A percentile compares a stretch with the other conserved stretches of the same genome.
Conservation (phyloP, 2,797 vertebrate species). For the Antennarius maculatus region DNA sequence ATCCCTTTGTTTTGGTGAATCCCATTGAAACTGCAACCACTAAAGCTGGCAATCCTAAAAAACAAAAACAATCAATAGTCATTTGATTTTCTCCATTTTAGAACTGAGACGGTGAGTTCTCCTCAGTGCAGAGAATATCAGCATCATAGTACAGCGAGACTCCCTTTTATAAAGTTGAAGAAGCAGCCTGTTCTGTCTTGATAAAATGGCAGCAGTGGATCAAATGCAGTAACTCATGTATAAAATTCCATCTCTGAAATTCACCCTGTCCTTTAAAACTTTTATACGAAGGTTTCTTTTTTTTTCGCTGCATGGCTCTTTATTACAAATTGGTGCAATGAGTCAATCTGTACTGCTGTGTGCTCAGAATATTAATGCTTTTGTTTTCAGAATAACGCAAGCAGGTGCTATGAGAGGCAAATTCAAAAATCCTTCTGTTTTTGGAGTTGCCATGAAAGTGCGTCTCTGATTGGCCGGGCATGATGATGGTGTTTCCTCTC, state of each 20-base stretch:
- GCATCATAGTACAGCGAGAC: slow-evolving; percentile 45
- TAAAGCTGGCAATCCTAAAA: slow-evolving; percentile 93
- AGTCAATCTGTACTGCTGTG: slow-evolving; percentile 62
- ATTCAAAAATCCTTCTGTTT: no score
- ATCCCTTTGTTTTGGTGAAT: slow-evolving; percentile 99
- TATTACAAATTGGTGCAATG: slow-evolving; percentile 69
- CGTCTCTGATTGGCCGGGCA: no score
- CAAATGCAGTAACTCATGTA: slow-evolving; percentile 20
- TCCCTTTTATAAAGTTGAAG: slow-evolving; percentile 37
- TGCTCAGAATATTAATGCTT: slow-evolving; percentile 78
- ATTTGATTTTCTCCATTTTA: slow-evolving; percentile 35
- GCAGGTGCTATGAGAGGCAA: slow-evolving; percentile 75
- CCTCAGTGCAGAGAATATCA: slow-evolving; percentile 34
- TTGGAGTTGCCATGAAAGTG: no score
- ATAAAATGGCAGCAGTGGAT: slow-evolving; percentile 63
- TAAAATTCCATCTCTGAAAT: slow-evolving; percentile 47
- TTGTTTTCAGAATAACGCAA: slow-evolving; percentile 39
- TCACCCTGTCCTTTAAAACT: slow-evolving; percentile 26
- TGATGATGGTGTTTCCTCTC: no score
- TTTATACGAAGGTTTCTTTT: slow-evolving; percentile 35
- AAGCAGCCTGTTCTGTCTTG: slow-evolving; percentile 35
- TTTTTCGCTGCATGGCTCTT: slow-evolving; percentile 56
- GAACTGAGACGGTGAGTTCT: slow-evolving; percentile 25
- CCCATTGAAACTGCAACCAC: slow-evolving; percentile 99
- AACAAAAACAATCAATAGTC: slow-evolving; percentile 67